Percentiles rank a stretch among this genome's conserved stretches.
Evolutionary conservation across 2,888 invertebrate species (phyloP).

Genomic region (Drosophila recens): DNA sequence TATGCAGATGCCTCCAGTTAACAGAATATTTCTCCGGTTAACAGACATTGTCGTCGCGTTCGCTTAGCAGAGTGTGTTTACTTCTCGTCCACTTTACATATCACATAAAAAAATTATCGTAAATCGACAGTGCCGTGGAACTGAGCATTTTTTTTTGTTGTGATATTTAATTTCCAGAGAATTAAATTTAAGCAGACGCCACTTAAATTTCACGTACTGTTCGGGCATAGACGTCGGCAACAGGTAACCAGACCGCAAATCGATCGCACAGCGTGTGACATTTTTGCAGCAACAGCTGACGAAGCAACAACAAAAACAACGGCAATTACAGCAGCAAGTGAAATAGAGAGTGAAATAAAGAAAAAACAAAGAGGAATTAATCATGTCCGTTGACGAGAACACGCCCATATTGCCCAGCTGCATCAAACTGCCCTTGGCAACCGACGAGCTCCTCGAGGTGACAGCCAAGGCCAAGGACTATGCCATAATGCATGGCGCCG

Average conservation of each 20-base stretch:
- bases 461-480: conserved; percentile 92
- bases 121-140: conserved; percentile 32
- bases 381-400: conserved; percentile 61
- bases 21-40: too few species aligned
- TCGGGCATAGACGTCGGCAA: conserved; percentile 19
- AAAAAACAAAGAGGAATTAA: conserved; percentile 3
- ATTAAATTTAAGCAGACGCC: conserved; percentile 3
- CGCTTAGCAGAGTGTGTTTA: conserved; percentile 14
- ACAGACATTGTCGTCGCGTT: not conserved
- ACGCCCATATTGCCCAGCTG: conserved; percentile 80
- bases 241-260: conserved; percentile 21
- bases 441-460: conserved; percentile 88
- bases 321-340: conserved; percentile 2
- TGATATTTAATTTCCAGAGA: conserved; percentile 19
- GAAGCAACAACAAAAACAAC: conserved; percentile 16
- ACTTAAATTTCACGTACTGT: conserved; percentile 24
- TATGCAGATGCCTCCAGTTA: too few species aligned
- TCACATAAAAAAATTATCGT: conserved; percentile 13
- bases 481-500: conserved; percentile 93
- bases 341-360: conserved; percentile 9
- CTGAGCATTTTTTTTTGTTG: conserved; percentile 9
- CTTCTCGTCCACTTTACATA: conserved; percentile 2
- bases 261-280: conserved; percentile 37
- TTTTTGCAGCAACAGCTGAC: conserved; percentile 37
- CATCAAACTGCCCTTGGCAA: conserved; percentile 89